A percentile compares a stretch with the other conserved stretches of the same genome.
Evolutionary conservation across 2,888 invertebrate species (phyloP).

Genomic region (Galeruca laticollis): DNA sequence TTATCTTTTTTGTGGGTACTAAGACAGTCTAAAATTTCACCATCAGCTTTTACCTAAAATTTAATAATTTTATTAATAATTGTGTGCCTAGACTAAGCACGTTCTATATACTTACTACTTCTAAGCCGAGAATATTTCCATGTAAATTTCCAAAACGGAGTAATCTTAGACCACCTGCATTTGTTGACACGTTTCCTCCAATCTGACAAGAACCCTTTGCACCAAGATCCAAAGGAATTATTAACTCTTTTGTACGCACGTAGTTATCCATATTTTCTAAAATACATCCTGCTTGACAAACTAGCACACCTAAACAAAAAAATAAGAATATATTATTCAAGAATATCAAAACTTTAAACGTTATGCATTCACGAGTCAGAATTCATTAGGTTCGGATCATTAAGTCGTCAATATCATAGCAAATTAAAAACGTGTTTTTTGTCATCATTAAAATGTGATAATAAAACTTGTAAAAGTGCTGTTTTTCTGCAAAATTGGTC

Average conservation of each 20-base stretch:
- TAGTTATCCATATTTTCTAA: constrained; percentile 86
- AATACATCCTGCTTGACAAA: constrained; percentile 93
- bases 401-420: too few relatives aligned
- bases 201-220: constrained; percentile 97
- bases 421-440: too few relatives aligned
- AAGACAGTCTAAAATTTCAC: constrained; percentile 86
- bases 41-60: constrained; percentile 84
- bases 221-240: constrained; percentile 96
- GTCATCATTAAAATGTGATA: too few relatives aligned
- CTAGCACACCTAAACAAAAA: constrained; percentile 73
- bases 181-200: constrained; percentile 96
- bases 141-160: constrained; percentile 92
- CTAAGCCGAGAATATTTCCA: constrained; percentile 89
- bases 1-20: constrained; percentile 94
- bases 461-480: too few relatives aligned
- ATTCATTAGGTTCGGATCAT: too few relatives aligned
- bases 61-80: constrained; percentile 17
- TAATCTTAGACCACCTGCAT: constrained; percentile 95
- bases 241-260: constrained; percentile 78
- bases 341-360: too few relatives aligned
- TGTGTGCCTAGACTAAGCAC: background rate
- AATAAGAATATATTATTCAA: background rate
- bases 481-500: too few relatives aligned
- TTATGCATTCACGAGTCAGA: too few relatives aligned
- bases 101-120: constrained; percentile 78